phyloP scores from a whole-genome alignment of 2,113 vertebrate genomes.

The Collichthys lucidus region DNA sequence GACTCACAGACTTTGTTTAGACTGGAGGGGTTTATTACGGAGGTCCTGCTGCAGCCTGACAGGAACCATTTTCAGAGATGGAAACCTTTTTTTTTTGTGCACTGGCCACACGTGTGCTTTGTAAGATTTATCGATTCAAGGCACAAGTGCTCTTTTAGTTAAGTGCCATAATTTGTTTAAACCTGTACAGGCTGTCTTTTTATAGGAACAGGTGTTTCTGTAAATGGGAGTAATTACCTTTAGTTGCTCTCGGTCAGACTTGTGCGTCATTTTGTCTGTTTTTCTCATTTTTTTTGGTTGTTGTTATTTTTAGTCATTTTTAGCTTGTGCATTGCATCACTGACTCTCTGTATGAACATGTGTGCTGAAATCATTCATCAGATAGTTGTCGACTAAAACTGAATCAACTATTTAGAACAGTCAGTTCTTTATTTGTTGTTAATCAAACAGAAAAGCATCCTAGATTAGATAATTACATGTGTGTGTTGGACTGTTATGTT shows the following conservation, averaged over 20 bases:
- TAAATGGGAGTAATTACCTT: not conserved
- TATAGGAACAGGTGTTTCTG: not conserved
- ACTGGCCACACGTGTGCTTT: not conserved
- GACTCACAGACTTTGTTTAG: slow-evolving; percentile 56
- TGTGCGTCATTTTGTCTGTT: not conserved
- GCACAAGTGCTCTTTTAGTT: slow-evolving; percentile 12
- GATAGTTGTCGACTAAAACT: not conserved
- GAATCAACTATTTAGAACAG: not conserved
- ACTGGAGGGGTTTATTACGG: slow-evolving; percentile 50
- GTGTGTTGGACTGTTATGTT: not conserved
- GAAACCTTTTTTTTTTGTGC: slow-evolving; percentile 3
- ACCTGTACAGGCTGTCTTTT: slow-evolving; percentile 1
- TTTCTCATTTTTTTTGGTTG: not conserved
- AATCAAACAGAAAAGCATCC: not conserved
- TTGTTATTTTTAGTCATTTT: not conserved
- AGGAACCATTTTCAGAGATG: slow-evolving; percentile 30
- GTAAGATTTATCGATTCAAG: not conserved
- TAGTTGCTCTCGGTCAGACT: not conserved
- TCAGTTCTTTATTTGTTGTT: not conserved
- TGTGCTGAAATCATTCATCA: not conserved
- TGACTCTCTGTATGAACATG: not conserved
- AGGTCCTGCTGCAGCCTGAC: slow-evolving; percentile 28
- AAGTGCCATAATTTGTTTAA: slow-evolving; percentile 17
- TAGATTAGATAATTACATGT: not conserved
- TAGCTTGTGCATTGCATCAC: not conserved